Evolutionary conservation across 2,888 invertebrate species (phyloP), one percentile per base, ranked within the genome.

Genomic region (Teleiodes luculella): DNA sequence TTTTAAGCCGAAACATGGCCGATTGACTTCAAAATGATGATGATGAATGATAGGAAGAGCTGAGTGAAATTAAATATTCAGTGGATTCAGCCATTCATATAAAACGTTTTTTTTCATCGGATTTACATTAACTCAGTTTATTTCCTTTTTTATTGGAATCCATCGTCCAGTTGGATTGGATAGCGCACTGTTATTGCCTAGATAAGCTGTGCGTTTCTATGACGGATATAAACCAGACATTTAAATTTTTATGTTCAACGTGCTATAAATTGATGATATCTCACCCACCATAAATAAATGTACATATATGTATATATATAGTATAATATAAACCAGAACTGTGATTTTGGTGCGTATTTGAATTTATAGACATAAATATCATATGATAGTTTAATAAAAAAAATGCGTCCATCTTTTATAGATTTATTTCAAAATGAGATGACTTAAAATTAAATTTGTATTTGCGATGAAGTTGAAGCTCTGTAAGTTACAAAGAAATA

Each of bases 171-270:
- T 43, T 28, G 28, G 20, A 24, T 24, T 13, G 24, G 28, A 20
- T 28, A 28, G 28, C n/a, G 43, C 6, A n/a, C 28, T 7, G 28
- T 43, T 43, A 28, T 24, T 43, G 43, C 28, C 43, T 43, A 43
- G 43, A 43, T 43, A 43, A 43, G 24, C 43, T 28, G 43, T 28
- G 24, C n/a, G 41, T 11, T 41, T 41, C 41, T 24, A 24, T 41
- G 41, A 41, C 41, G 24, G 43, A 43, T 43, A 43, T 43, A 43
- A 43, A 43, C 8, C 43, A 24, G 43, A 28, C 28, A 13, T 43
- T 43, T 13, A 43, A 43, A 13, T 28, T 43, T 43, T 43, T 43
- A 43, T 43, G 43, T 13, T 28, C 11, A 1, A 7, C n/a, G 20
- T 10, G 39, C 43, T 43, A 28, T 43, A 43, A 43, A 43, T 20